These are phyloP conservation scores for Drosophila mercatorum DNA, from an alignment of 2,888 invertebrate genomes.

Conservation along the genomic window DNA sequence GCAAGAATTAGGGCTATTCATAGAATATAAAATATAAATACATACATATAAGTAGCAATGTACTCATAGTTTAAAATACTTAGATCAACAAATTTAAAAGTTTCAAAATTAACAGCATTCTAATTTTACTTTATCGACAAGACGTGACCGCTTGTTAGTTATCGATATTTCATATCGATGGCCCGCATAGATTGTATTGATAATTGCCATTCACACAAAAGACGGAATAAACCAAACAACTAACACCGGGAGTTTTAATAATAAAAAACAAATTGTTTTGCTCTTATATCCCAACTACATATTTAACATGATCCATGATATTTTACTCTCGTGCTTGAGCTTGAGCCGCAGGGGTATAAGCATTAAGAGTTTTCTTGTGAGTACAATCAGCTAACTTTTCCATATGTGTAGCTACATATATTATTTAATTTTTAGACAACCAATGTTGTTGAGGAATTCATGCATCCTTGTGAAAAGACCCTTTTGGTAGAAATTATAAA, in stretches of 20 bases:
- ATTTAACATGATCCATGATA: conserved; percentile 81
- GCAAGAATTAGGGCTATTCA: no score
- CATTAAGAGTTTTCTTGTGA: conserved; percentile 78
- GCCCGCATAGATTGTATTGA: conserved; percentile 3
- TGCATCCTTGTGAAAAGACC: conserved; percentile 88
- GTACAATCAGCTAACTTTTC: conserved; percentile 1
- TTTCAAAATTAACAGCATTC: conserved; percentile 8
- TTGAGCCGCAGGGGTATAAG: conserved; percentile 68
- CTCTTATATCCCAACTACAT: not conserved
- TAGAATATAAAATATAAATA: not conserved
- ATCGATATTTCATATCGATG: not conserved
- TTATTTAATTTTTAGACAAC: conserved; percentile 57
- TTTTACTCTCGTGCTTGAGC: conserved; percentile 80
- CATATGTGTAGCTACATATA: not conserved
- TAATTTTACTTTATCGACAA: conserved; percentile 16
- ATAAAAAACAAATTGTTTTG: not conserved
- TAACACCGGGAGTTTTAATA: conserved; percentile 16
- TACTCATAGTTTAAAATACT: not conserved
- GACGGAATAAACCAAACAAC: not conserved
- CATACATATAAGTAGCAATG: not conserved
- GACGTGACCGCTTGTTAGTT: not conserved
- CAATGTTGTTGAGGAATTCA: conserved; percentile 72
- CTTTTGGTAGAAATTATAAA: conserved; percentile 87
- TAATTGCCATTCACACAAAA: conserved; percentile 24
- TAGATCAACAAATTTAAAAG: not conserved